A percentile compares a stretch with the other conserved stretches of the same genome.
Conservation (phyloP, 2,113 vertebrate genomes). For the Rattus norvegicus region GRCr8 NC_086020.1:154408501-154409000, state of each 20-base stretch:
- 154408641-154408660: not conserved
- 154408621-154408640: not conserved
- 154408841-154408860: too few relatives aligned
- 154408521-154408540: not conserved
- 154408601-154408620: not conserved
- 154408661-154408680: constrained; percentile 1
- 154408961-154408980: too few relatives aligned
- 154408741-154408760: not conserved
- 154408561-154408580: not conserved
- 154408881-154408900: too few relatives aligned
- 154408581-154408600: not conserved
- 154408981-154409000: too few relatives aligned
- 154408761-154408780: constrained; percentile 32
- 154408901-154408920: too few relatives aligned
- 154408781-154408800: constrained; percentile 9
- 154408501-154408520: not conserved
- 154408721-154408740: not conserved
- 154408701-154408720: not conserved
- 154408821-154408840: constrained; percentile 14
- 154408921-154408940: too few relatives aligned
- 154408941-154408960: too few relatives aligned
- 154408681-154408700: not conserved
- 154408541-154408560: not conserved
- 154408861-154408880: too few relatives aligned
- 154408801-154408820: constrained; percentile 20